Percentiles rank a stretch among this genome's conserved stretches.
These are phyloP conservation scores for Sebastes minor DNA, from an alignment of 2,797 vertebrate genomes.

Conservation along the genomic window DNA sequence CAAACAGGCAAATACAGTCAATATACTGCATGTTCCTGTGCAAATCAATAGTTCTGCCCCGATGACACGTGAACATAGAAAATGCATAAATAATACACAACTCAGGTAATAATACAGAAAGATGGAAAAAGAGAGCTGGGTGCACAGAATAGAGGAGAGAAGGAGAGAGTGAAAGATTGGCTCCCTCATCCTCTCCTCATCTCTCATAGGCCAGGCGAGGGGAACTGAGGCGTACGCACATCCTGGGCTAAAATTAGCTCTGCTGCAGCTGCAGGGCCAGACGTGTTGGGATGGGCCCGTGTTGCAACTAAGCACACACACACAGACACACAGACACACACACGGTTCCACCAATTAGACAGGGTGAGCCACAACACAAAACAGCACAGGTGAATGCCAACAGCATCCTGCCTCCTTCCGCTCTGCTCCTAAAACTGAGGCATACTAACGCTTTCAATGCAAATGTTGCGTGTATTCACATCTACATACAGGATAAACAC, in stretches of 20 bases:
- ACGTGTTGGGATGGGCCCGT: conserved; percentile 68
- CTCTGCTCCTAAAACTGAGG: conserved; percentile 10
- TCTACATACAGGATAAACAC: neutral
- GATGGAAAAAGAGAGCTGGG: neutral
- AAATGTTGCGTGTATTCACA: conserved; percentile 41
- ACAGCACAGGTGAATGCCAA: conserved; percentile 59
- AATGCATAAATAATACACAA: neutral
- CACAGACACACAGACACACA: conserved; percentile 2
- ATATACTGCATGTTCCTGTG: conserved; percentile 8
- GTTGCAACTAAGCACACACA: conserved; percentile 26
- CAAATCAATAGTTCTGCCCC: conserved; percentile 44
- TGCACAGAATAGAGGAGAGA: neutral
- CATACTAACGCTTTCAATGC: conserved; percentile 46
- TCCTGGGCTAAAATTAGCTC: conserved; percentile 79
- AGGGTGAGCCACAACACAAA: conserved; percentile 44
- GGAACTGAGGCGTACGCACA: conserved; percentile 77
- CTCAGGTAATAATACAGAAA: neutral
- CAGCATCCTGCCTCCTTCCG: conserved; percentile 23
- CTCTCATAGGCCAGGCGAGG: conserved; percentile 60
- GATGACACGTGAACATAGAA: conserved; percentile 3
- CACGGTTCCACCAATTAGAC: conserved; percentile 51
- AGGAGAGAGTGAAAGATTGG: conserved; percentile 31
- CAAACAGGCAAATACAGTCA: conserved; percentile 33
- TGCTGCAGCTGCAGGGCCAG: conserved; percentile 80
- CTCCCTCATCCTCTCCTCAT: conserved; percentile 48